Conservation (phyloP, 2,888 invertebrate genomes). For the Pantelozetes paolii region DNA sequence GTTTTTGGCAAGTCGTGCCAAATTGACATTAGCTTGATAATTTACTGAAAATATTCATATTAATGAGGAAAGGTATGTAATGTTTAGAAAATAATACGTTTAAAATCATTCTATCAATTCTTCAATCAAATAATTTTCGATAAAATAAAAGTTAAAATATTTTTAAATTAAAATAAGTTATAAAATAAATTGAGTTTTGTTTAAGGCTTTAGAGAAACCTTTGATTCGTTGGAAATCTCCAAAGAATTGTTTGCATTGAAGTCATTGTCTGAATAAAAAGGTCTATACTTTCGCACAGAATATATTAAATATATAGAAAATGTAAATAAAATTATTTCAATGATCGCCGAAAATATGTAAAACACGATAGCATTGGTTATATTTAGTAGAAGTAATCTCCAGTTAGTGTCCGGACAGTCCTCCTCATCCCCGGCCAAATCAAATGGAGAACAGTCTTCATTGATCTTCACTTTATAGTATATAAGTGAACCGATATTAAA, state of each 20-base stretch:
- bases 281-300: constrained; percentile 16
- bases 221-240: background rate
- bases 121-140: too few species aligned
- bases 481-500: constrained; percentile 22
- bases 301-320: constrained; percentile 30
- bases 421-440: constrained; percentile 24
- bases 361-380: constrained; percentile 6
- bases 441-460: constrained; percentile 28
- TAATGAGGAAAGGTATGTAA: too few species aligned
- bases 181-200: too few species aligned
- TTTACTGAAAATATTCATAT: too few species aligned
- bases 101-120: too few species aligned
- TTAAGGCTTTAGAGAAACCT: too few species aligned
- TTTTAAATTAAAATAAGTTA: too few species aligned
- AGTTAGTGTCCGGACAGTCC: constrained; percentile 16
- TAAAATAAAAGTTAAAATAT: too few species aligned
- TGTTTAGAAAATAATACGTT: too few species aligned
- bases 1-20: too few species aligned
- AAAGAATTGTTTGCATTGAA: background rate
- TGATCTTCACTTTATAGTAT: constrained; percentile 20
- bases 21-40: too few species aligned
- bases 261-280: background rate
- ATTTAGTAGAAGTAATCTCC: constrained; percentile 8
- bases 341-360: constrained; percentile 18
- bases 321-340: constrained; percentile 26